phyloP scores from a whole-genome alignment of 2,797 vertebrate species.

The Champsocephalus gunnari region DNA sequence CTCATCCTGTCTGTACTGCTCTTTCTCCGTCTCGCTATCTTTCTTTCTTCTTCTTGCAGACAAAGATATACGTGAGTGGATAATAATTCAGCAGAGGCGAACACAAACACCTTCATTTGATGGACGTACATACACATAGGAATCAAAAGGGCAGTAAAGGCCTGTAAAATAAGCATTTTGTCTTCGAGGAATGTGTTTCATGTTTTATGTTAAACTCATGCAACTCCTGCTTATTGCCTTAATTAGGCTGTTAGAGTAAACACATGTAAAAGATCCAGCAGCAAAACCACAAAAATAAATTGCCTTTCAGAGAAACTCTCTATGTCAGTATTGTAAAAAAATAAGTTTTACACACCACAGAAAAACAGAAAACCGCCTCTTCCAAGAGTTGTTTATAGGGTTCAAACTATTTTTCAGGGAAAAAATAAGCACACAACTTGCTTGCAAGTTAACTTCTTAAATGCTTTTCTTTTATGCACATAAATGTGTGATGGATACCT shows the following conservation, averaged over 20 bases:
- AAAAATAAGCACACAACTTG: conserved; percentile 7
- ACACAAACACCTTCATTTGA: conserved; percentile 38
- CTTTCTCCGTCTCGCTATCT: conserved; percentile 29
- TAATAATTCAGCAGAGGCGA: conserved; percentile 16
- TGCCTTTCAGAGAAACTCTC: conserved; percentile 48
- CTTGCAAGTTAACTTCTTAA: conserved; percentile 19
- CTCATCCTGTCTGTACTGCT: conserved; percentile 39
- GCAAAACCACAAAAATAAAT: conserved; percentile 71
- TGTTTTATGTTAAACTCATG: conserved; percentile 45
- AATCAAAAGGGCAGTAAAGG: conserved; percentile 25
- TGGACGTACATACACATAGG: conserved; percentile 2
- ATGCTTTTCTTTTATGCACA: conserved; percentile 19
- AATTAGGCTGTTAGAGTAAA: conserved; percentile 48
- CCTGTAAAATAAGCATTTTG: conserved; percentile 26
- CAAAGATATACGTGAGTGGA: conserved; percentile 39
- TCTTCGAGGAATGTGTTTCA: conserved; percentile 38
- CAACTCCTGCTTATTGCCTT: conserved; percentile 39
- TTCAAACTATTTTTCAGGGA: conserved; percentile 42
- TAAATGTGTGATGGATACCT: conserved; percentile 9
- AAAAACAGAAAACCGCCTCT: conserved; percentile 43
- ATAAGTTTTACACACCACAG: conserved; percentile 54
- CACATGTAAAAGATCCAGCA: conserved; percentile 48
- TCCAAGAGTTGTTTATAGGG: conserved; percentile 13
- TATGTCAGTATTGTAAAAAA: conserved; percentile 49
- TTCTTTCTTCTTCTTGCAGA: conserved; percentile 48